These are phyloP conservation scores for Megastigmus dorsalis DNA, from an alignment of 2,888 invertebrate species.

Conservation along the genomic window DNA sequence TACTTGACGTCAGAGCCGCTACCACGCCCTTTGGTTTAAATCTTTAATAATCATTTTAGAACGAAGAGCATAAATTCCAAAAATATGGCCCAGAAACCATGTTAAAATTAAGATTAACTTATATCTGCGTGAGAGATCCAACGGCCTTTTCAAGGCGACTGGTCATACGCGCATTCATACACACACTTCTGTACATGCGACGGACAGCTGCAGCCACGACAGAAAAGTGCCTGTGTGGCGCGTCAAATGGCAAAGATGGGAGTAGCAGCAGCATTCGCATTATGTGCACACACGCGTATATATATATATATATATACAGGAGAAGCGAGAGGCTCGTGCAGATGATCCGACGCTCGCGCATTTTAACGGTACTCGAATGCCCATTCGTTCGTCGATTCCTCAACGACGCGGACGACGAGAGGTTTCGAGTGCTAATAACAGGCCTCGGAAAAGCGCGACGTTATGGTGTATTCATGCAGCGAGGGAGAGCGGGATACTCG, in stretches of 20 bases:
- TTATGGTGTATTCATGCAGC: background rate
- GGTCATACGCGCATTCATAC: background rate
- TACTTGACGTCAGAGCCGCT: too few species aligned
- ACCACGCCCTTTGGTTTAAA: too few species aligned
- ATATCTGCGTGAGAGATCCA: too few species aligned
- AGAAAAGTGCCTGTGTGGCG: slow-evolving; percentile 1
- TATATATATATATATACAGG: too few species aligned
- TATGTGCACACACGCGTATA: background rate
- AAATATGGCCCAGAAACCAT: too few species aligned
- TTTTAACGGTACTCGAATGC: slow-evolving; percentile 61
- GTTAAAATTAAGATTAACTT: too few species aligned
- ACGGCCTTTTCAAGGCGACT: slow-evolving; percentile 3
- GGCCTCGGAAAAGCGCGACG: background rate
- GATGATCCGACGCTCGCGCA: slow-evolving; percentile 36
- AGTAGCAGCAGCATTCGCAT: slow-evolving; percentile 19
- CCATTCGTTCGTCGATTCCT: slow-evolving; percentile 56
- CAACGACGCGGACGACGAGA: slow-evolving; percentile 22
- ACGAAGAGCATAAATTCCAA: too few species aligned
- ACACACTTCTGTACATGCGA: too few species aligned
- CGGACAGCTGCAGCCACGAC: slow-evolving; percentile 16
- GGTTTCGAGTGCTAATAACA: slow-evolving; percentile 41
- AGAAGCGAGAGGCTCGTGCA: background rate
- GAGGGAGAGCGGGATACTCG: too few species aligned
- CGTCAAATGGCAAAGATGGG: slow-evolving; percentile 34
- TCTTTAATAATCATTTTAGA: too few species aligned